phyloP scores from a whole-genome alignment of 2,888 invertebrate genomes.

The Cylloceria caligata region DNA sequence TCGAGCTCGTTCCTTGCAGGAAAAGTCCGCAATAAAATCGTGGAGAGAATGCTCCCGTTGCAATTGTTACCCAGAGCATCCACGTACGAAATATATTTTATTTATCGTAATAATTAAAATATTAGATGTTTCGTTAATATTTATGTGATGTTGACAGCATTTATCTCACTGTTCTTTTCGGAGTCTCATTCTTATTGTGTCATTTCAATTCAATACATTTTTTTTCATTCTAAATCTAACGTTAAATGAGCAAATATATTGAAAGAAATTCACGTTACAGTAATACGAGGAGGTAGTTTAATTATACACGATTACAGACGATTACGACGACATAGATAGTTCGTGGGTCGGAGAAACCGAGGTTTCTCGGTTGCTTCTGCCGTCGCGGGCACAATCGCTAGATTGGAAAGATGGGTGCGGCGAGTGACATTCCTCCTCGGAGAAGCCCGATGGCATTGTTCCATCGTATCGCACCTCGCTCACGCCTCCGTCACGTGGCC shows the following conservation, averaged over 20 bases:
- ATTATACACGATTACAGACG: no score
- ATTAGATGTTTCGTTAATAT: neutral
- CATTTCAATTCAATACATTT: no score
- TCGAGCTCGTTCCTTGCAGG: neutral
- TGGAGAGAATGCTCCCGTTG: no score
- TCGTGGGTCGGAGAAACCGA: slow-evolving; percentile 26
- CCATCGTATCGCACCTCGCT: slow-evolving; percentile 84
- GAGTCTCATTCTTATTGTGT: neutral
- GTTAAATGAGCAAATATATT: neutral
- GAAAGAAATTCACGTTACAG: neutral
- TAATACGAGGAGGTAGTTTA: no score
- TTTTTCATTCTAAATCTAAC: no score
- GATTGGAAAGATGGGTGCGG: slow-evolving; percentile 82
- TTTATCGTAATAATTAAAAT: neutral
- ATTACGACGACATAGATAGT: no score
- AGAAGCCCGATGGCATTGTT: slow-evolving; percentile 84
- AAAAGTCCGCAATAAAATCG: neutral
- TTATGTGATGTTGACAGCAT: neutral
- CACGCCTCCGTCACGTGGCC: slow-evolving; percentile 84
- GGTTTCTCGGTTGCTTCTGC: slow-evolving; percentile 60
- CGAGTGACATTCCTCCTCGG: slow-evolving; percentile 83
- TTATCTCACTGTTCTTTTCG: neutral
- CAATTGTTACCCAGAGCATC: neutral
- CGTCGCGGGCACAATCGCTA: slow-evolving; percentile 62
- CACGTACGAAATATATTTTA: neutral